These are phyloP conservation scores for Mastigias papua DNA, from an alignment of 30 jellyfish, hydroid and myxozoan genomes.

Conservation along the genomic window DNA sequence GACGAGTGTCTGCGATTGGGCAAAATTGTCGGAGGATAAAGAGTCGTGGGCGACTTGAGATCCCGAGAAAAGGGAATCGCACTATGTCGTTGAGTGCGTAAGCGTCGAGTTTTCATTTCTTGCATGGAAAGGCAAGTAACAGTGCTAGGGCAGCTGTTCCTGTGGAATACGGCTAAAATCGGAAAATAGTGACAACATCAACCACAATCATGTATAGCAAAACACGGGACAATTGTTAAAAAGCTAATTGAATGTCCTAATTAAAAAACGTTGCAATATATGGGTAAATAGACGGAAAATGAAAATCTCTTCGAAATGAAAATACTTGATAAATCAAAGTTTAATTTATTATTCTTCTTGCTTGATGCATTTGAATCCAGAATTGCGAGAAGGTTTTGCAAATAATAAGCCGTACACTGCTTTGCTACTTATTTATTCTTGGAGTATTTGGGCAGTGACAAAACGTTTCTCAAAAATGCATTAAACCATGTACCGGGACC, in stretches of 20 bases:
- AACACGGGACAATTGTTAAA: neutral
- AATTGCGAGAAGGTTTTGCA: too few relatives aligned
- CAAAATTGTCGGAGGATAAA: constrained; percentile 66
- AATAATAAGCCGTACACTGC: too few relatives aligned
- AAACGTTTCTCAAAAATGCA: too few relatives aligned
- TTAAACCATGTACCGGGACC: too few relatives aligned
- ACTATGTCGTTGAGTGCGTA: constrained; percentile 61
- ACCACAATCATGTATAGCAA: neutral
- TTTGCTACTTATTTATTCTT: too few relatives aligned
- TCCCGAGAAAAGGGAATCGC: constrained; percentile 56
- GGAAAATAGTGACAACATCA: neutral
- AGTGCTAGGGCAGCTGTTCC: constrained; percentile 76
- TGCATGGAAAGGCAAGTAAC: constrained; percentile 13
- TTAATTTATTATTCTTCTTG: too few relatives aligned
- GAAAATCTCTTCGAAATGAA: too few relatives aligned
- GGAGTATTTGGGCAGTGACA: too few relatives aligned
- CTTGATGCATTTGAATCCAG: too few relatives aligned
- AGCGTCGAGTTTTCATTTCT: constrained; percentile 45
- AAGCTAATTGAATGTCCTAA: neutral
- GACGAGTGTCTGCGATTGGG: constrained; percentile 81
- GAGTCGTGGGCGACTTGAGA: constrained; percentile 70
- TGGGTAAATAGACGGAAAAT: too few relatives aligned
- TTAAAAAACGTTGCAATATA: too few relatives aligned
- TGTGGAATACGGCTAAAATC: constrained; percentile 47
- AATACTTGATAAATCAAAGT: too few relatives aligned